phyloP scores from a whole-genome alignment of 2,113 vertebrate genomes.

The Cariama cristata region DNA sequence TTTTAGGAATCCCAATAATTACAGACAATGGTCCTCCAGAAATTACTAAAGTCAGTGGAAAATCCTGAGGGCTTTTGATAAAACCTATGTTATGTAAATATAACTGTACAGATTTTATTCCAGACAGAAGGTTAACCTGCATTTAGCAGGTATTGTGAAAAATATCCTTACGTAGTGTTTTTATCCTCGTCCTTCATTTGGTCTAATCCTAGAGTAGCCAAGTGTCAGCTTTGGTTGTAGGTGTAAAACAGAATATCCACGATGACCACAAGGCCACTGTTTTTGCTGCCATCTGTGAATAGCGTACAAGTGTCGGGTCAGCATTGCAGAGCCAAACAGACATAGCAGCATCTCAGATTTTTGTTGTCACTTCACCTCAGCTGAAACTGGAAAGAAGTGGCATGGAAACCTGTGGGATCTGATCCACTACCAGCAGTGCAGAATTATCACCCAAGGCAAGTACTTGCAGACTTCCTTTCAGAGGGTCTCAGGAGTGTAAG shows the following conservation, averaged over 20 bases:
- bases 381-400: neutral
- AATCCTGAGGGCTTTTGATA: neutral
- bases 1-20: neutral
- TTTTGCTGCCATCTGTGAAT: neutral
- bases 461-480: neutral
- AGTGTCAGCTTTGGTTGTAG: neutral
- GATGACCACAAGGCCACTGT: neutral
- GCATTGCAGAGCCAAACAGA: neutral
- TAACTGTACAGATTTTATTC: neutral
- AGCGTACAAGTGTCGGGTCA: neutral
- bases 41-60: neutral
- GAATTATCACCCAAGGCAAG: neutral
- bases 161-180: neutral
- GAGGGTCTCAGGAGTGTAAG: neutral
- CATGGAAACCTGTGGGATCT: neutral
- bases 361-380: neutral
- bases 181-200: neutral
- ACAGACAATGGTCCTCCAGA: neutral
- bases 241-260: neutral
- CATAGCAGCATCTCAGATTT: neutral
- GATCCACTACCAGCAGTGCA: neutral
- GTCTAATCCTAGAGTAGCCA: neutral
- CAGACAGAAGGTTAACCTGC: neutral
- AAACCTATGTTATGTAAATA: neutral
- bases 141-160: neutral